Percentiles rank a stretch among this genome's conserved stretches.
Evolutionary conservation across 2,888 invertebrate species (phyloP).

Genomic region (Alloplasta piceator): DNA sequence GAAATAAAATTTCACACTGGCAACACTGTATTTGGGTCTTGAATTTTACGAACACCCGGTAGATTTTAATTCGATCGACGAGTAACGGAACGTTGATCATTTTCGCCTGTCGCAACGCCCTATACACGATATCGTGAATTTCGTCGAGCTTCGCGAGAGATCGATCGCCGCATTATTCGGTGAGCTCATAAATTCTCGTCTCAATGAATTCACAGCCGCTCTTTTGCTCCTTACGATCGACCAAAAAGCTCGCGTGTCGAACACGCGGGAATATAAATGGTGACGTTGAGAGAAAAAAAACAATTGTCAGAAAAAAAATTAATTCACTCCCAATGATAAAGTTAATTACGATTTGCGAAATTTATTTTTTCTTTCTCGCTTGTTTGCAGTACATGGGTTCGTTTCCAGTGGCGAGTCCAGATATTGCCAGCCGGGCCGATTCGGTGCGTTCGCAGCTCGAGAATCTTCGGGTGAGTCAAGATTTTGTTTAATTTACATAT

Average conservation of each 20-base stretch:
- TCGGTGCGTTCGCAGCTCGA: slow-evolving; percentile 87
- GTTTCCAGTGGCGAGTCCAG: slow-evolving; percentile 89
- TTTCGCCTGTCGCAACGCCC: slow-evolving; percentile 10
- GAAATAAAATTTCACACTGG: no score
- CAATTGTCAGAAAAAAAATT: slow-evolving; percentile 3
- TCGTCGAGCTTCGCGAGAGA: slow-evolving; percentile 45
- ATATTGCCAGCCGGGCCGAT: slow-evolving; percentile 87
- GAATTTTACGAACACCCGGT: slow-evolving; percentile 38
- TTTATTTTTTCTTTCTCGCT: slow-evolving; percentile 70
- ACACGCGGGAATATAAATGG: slow-evolving; percentile 24
- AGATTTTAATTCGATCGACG: slow-evolving; percentile 40
- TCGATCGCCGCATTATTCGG: slow-evolving; percentile 60
- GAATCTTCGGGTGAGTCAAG: slow-evolving; percentile 86
- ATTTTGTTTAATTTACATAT: not conserved
- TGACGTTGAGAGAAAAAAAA: slow-evolving; percentile 11
- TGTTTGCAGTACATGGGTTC: slow-evolving; percentile 90
- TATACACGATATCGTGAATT: slow-evolving; percentile 32
- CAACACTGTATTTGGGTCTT: no score
- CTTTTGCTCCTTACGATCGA: slow-evolving; percentile 5
- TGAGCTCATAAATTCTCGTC: slow-evolving; percentile 59
- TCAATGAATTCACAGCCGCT: slow-evolving; percentile 42
- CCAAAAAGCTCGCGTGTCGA: slow-evolving; percentile 6
- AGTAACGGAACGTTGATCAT: slow-evolving; percentile 39
- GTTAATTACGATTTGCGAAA: slow-evolving; percentile 37
- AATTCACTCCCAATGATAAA: slow-evolving; percentile 32